phyloP scores from a whole-genome alignment of 2,888 invertebrate genomes.

The Diaperis boleti region DNA sequence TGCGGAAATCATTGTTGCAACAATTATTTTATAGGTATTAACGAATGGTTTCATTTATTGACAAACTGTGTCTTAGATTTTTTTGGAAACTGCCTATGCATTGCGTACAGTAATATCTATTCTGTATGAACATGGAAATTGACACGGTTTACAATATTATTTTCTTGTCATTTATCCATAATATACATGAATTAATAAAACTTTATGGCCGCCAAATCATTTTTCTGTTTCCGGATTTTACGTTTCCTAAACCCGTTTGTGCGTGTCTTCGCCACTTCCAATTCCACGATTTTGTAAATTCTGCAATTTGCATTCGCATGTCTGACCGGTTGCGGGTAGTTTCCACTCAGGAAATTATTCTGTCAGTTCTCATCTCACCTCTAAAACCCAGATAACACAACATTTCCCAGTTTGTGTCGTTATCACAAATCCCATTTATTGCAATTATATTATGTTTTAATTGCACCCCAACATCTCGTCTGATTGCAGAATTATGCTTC shows the following conservation, averaged over 20 bases:
- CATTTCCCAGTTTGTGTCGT: conserved; percentile 8
- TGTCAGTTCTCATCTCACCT: conserved; percentile 49
- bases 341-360: conserved; percentile 52
- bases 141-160: no score
- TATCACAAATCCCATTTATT: conserved; percentile 29
- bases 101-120: no score
- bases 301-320: conserved; percentile 51
- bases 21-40: no score
- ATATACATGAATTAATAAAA: neutral
- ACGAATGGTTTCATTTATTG: no score
- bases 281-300: conserved; percentile 46
- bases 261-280: conserved; percentile 7
- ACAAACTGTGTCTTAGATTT: no score
- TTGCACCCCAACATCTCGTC: conserved; percentile 6
- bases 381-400: conserved; percentile 36
- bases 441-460: conserved; percentile 26
- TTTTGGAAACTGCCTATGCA: no score
- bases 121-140: no score
- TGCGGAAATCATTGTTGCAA: no score
- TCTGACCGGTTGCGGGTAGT: conserved; percentile 43
- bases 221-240: neutral
- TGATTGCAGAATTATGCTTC: neutral
- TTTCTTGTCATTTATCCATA: no score
- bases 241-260: neutral
- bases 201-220: neutral